Conservation (phyloP, 1,140 invertebrate genomes). For the Drosophila teissieri region DNA sequence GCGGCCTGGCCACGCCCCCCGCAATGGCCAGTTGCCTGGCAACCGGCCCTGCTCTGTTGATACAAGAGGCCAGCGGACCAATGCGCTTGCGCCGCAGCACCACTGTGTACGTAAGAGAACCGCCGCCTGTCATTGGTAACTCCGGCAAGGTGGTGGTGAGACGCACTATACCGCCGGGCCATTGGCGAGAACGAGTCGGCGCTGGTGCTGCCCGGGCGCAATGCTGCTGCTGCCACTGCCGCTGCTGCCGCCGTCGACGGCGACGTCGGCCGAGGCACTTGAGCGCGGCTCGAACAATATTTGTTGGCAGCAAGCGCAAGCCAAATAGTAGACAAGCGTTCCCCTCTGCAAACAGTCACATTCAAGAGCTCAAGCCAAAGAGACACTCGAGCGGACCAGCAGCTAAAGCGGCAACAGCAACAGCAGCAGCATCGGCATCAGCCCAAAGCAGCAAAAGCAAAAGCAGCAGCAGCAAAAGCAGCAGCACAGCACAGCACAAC, state of each 20-base stretch:
- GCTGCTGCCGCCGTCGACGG: constrained; percentile 24
- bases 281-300: constrained; percentile 84
- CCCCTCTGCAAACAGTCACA: constrained; percentile 85
- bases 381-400: constrained; percentile 84
- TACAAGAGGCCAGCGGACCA: constrained; percentile 68
- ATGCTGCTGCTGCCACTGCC: constrained; percentile 13
- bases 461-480: constrained; percentile 21
- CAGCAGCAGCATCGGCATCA: constrained; percentile 35
- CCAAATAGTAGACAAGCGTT: constrained; percentile 85
- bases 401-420: constrained; percentile 27
- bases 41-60: constrained; percentile 66
- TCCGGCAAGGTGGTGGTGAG: constrained; percentile 22
- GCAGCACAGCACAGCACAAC: constrained; percentile 25
- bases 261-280: constrained; percentile 62
- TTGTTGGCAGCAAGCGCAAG: constrained; percentile 85
- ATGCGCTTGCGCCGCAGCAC: constrained; percentile 67
- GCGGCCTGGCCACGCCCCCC: constrained; percentile 54
- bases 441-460: constrained; percentile 18
- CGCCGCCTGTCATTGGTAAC: constrained; percentile 63
- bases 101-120: constrained; percentile 77
- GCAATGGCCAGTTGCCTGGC: constrained; percentile 58
- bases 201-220: constrained; percentile 31
- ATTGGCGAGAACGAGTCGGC: constrained; percentile 57
- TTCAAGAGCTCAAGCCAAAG: constrained; percentile 85
- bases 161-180: constrained; percentile 5